Percentiles rank a stretch among this genome's conserved stretches.
Conservation (phyloP, 2,113 vertebrate genomes). For the Orientallactaga bullata region DNA sequence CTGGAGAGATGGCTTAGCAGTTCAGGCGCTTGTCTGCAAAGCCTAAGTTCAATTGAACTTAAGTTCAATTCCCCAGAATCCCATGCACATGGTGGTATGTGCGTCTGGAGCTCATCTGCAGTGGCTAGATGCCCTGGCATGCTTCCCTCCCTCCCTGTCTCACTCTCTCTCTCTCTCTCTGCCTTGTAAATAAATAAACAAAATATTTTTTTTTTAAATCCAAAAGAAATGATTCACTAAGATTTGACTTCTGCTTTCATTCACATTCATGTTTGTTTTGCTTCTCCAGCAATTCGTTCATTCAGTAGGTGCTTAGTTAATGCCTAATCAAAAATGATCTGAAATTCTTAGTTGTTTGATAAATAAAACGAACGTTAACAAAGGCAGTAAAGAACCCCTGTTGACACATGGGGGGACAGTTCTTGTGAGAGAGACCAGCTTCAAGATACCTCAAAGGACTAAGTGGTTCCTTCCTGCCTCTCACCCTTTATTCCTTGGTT, state of each 20-base stretch:
- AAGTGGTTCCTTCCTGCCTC: background rate
- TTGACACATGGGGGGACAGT: background rate
- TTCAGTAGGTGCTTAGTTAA: constrained; percentile 19
- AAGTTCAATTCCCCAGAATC: no score
- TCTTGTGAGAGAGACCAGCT: background rate
- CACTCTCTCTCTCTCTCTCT: no score
- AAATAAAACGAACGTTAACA: background rate
- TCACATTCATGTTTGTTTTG: background rate
- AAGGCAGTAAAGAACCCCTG: background rate
- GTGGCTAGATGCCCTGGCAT: no score
- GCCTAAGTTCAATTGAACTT: no score
- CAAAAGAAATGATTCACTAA: background rate
- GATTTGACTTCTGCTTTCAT: background rate
- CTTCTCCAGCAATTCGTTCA: constrained; percentile 3
- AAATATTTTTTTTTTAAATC: no score
- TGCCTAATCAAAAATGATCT: background rate
- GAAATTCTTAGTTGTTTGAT: constrained; percentile 6
- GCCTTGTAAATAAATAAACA: no score
- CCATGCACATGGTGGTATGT: no score
- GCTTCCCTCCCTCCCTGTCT: no score
- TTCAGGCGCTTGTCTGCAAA: no score
- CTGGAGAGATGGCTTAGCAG: no score
- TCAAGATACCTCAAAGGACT: background rate
- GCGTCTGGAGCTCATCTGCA: no score
- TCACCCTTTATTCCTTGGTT: fast-evolving